Conservation (phyloP, 2,888 invertebrate species). For the Folsomia candida region DNA sequence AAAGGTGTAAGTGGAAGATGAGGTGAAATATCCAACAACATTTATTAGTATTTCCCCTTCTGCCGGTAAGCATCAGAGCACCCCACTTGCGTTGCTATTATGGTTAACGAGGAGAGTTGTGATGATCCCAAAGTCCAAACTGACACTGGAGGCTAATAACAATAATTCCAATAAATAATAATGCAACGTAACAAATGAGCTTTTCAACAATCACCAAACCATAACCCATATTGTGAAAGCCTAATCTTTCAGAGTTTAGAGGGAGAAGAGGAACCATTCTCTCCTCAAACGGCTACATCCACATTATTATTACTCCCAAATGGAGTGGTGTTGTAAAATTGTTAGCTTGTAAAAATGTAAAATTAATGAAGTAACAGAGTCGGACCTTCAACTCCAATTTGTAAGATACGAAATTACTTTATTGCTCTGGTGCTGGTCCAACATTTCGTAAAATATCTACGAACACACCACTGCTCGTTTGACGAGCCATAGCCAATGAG, state of each 20-base stretch:
- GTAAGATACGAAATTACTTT: neutral
- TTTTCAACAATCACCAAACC: slow-evolving; percentile 4
- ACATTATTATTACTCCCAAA: too few species aligned
- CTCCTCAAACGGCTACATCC: too few species aligned
- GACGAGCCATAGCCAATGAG: too few species aligned
- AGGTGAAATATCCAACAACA: neutral
- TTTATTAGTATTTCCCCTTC: neutral
- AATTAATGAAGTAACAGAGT: neutral
- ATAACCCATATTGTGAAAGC: neutral
- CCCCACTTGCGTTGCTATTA: too few species aligned
- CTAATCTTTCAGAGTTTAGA: neutral
- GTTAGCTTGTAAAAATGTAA: neutral
- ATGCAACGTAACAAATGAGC: slow-evolving; percentile 9
- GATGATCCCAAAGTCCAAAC: too few species aligned
- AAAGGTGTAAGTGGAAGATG: too few species aligned
- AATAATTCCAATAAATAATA: slow-evolving; percentile 6
- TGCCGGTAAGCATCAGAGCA: too few species aligned
- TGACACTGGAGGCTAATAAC: neutral
- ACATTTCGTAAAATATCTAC: too few species aligned
- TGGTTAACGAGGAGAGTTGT: too few species aligned
- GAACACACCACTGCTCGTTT: too few species aligned
- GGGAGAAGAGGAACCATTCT: neutral
- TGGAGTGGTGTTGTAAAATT: neutral
- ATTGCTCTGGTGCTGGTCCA: too few species aligned
- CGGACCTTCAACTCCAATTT: neutral